A percentile compares a stretch with the other conserved stretches of the same genome.
Conservation (phyloP, 2,888 invertebrate species). For the Platycheirus albimanus region DNA sequence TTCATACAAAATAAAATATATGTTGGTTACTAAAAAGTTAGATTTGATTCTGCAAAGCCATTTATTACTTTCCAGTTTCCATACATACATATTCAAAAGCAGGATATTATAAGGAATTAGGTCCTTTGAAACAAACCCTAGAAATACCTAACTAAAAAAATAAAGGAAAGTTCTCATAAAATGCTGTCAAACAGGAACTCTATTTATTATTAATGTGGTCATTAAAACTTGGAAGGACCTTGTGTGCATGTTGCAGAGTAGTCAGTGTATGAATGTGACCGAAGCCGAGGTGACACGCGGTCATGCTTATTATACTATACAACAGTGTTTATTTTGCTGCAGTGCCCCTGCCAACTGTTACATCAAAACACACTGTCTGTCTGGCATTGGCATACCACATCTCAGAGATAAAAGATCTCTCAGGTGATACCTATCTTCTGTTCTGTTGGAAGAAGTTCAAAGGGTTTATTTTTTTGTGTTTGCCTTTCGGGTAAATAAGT, state of each 20-base stretch:
- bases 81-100: too few relatives aligned
- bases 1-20: too few relatives aligned
- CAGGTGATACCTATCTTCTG: constrained; percentile 52
- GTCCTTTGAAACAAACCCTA: constrained; percentile 23
- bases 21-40: too few relatives aligned
- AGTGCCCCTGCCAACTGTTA: constrained; percentile 50
- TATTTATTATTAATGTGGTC: constrained; percentile 69
- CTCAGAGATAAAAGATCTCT: constrained; percentile 39
- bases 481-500: constrained; percentile 55
- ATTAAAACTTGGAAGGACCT: constrained; percentile 68
- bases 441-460: constrained; percentile 52
- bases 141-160: neutral
- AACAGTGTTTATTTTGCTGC: neutral
- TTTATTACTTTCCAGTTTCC: too few relatives aligned
- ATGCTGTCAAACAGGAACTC: constrained; percentile 39
- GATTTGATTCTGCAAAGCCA: too few relatives aligned
- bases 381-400: constrained; percentile 58
- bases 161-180: constrained; percentile 7
- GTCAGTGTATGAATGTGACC: constrained; percentile 22
- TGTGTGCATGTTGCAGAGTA: constrained; percentile 34
- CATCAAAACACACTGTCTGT: constrained; percentile 32
- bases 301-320: constrained; percentile 44
- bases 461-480: constrained; percentile 29
- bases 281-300: constrained; percentile 64
- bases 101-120: constrained; percentile 34